Evolutionary conservation across 2,888 invertebrate genomes (phyloP).

Genomic region (Hirudinaria manillensis): DNA sequence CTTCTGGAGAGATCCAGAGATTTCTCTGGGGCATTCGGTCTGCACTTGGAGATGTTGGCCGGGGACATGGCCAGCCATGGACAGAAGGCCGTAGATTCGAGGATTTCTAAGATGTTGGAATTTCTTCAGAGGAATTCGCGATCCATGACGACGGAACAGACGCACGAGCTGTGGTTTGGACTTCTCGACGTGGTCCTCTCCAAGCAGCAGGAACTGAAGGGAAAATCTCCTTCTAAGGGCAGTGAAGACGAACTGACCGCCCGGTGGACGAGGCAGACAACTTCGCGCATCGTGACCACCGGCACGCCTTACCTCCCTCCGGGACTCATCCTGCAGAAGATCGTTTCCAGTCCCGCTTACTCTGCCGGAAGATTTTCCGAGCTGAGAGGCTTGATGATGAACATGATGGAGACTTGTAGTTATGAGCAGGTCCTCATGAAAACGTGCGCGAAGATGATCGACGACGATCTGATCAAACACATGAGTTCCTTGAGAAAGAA

Average conservation of each 20-base stretch:
- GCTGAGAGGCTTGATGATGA: conserved; percentile 58
- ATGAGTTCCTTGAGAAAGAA: conserved; percentile 48
- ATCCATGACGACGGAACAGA: conserved; percentile 9
- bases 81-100: not conserved
- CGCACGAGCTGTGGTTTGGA: conserved; percentile 24
- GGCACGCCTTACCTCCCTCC: conserved; percentile 60
- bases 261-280: conserved; percentile 54
- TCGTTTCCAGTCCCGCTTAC: conserved; percentile 57
- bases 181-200: conserved; percentile 25
- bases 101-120: conserved; percentile 5
- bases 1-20: conserved; percentile 71
- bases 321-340: conserved; percentile 57
- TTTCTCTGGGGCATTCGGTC: conserved; percentile 66
- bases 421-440: conserved; percentile 67
- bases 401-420: conserved; percentile 70
- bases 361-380: conserved; percentile 59
- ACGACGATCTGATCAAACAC: conserved; percentile 63
- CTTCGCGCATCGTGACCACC: conserved; percentile 57
- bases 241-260: conserved; percentile 1
- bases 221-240: not conserved
- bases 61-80: conserved; percentile 2
- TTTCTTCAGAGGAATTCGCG: conserved; percentile 18
- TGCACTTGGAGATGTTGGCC: conserved; percentile 47
- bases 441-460: conserved; percentile 64
- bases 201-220: conserved; percentile 17